Percentiles rank a stretch among this genome's conserved stretches.
Evolutionary conservation across 2,113 vertebrate genomes (phyloP).

Genomic region (Kryptolebias marmoratus): DNA sequence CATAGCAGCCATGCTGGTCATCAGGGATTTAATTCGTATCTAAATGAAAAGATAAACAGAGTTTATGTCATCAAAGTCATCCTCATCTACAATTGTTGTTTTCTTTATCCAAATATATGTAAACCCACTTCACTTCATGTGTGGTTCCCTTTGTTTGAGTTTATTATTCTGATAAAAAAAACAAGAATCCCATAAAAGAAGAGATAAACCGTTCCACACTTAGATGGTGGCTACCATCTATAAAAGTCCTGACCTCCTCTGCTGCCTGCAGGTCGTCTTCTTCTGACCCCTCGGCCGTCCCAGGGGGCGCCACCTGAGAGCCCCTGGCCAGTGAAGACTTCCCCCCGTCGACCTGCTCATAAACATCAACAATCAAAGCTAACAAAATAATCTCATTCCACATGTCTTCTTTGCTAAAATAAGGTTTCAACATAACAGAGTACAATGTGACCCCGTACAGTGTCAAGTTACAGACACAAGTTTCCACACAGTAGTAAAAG

Average conservation of each 20-base stretch:
- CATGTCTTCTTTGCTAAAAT: neutral
- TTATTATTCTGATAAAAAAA: too few relatives aligned
- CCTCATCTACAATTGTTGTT: too few relatives aligned
- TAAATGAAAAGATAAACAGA: slow-evolving; percentile 55
- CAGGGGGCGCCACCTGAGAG: slow-evolving; percentile 70
- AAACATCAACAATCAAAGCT: neutral
- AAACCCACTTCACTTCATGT: too few relatives aligned
- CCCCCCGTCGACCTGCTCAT: slow-evolving; percentile 83
- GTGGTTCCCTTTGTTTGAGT: too few relatives aligned
- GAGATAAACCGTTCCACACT: too few relatives aligned
- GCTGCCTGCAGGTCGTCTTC: slow-evolving; percentile 90
- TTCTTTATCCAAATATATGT: too few relatives aligned
- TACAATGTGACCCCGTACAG: neutral
- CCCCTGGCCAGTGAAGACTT: slow-evolving; percentile 73
- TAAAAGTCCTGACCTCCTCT: slow-evolving; percentile 84
- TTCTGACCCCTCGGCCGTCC: slow-evolving; percentile 81
- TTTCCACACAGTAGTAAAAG: too few relatives aligned
- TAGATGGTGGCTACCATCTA: too few relatives aligned
- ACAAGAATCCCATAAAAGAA: too few relatives aligned
- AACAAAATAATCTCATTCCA: neutral
- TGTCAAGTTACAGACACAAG: too few relatives aligned
- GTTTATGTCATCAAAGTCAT: neutral
- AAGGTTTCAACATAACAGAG: neutral
- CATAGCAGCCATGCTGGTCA: slow-evolving; percentile 96
- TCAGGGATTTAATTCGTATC: slow-evolving; percentile 89